Evolutionary conservation across 2,113 vertebrate genomes (phyloP).

Genomic region (Macroglossus sobrinus): DNA sequence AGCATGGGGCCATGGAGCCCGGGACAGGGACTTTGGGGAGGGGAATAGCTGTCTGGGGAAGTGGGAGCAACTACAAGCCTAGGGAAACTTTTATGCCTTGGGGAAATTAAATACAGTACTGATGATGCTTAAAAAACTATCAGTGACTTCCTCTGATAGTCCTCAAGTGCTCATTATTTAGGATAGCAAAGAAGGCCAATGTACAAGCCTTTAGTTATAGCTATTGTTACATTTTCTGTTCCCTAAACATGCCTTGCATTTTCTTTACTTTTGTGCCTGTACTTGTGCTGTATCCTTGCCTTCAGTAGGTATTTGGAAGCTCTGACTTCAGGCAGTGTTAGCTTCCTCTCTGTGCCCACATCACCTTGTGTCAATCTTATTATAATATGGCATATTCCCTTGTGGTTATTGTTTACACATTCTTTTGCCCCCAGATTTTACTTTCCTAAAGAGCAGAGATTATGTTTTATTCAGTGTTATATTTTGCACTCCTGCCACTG

Average conservation of each 20-base stretch:
- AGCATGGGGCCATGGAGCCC: too few species aligned
- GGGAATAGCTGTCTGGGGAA: neutral
- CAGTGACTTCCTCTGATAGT: neutral
- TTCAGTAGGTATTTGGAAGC: neutral
- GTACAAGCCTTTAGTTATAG: neutral
- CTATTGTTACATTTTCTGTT: neutral
- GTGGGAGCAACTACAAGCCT: neutral
- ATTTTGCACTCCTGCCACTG: neutral
- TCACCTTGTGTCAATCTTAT: neutral
- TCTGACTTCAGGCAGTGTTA: neutral
- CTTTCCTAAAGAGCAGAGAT: neutral
- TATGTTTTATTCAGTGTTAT: slow-evolving; percentile 8
- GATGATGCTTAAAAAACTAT: neutral
- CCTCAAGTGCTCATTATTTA: neutral
- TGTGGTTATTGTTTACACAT: neutral
- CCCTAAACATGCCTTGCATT: neutral
- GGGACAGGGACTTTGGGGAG: neutral
- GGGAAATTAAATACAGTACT: neutral
- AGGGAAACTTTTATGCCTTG: neutral
- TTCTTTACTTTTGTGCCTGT: neutral
- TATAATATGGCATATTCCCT: neutral
- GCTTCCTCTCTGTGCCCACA: neutral
- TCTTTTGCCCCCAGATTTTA: neutral
- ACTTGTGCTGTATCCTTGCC: neutral
- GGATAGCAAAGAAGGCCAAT: neutral